Conservation (phyloP, 2,888 invertebrate species). For the Girardia tigrina region DNA sequence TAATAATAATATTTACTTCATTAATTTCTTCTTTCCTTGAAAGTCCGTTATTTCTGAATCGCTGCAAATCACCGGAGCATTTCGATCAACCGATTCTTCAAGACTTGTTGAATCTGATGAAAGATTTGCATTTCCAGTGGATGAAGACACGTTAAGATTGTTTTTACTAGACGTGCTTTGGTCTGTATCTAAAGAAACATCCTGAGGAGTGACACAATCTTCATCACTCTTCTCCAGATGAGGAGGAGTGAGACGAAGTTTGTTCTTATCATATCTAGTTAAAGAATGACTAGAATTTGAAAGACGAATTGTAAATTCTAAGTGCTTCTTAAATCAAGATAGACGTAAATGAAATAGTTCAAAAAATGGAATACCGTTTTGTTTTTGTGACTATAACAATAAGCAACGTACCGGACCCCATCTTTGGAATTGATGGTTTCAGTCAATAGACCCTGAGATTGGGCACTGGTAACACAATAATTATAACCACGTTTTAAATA, state of each 20-base stretch:
- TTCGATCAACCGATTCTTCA: neutral
- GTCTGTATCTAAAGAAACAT: neutral
- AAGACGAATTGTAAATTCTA: neutral
- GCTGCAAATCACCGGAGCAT: neutral
- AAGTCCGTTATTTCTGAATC: neutral
- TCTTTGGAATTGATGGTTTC: neutral
- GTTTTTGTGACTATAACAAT: neutral
- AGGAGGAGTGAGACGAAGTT: neutral
- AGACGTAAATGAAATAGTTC: neutral
- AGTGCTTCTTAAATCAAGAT: neutral
- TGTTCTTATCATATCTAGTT: neutral
- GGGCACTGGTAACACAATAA: neutral
- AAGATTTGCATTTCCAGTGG: neutral
- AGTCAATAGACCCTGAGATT: slow-evolving; percentile 8
- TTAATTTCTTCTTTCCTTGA: neutral
- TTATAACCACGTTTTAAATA: neutral
- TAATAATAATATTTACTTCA: neutral
- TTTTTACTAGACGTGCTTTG: neutral
- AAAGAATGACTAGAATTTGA: slow-evolving; percentile 18
- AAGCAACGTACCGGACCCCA: neutral
- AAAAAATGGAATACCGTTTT: neutral
- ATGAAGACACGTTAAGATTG: neutral
- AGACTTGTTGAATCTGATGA: neutral
- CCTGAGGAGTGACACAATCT: neutral
- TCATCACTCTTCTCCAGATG: slow-evolving; percentile 10